Conservation (phyloP, 2,797 vertebrate genomes). For the Thripadectes ignobilis region DNA sequence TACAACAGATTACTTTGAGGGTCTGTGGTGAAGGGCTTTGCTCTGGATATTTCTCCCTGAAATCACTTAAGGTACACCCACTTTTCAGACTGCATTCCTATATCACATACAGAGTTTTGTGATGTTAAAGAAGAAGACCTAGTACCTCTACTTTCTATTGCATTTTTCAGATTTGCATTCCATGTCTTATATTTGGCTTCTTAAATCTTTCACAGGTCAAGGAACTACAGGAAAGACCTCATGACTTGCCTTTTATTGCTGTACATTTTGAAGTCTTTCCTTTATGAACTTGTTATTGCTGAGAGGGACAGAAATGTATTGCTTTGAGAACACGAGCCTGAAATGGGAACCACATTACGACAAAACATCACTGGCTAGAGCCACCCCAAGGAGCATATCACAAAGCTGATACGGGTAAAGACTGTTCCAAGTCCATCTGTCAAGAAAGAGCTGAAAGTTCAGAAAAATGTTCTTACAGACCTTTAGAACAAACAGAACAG, state of each 20-base stretch:
- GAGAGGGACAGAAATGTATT: background rate
- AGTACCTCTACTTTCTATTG: background rate
- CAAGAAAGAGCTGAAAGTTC: background rate
- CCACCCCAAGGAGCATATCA: background rate
- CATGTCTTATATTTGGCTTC: background rate
- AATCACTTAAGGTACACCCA: conserved; percentile 33
- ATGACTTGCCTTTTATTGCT: background rate
- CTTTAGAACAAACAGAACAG: conserved; percentile 64
- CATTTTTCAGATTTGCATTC: background rate
- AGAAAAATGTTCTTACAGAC: conserved; percentile 63
- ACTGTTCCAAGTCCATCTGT: conserved; percentile 73
- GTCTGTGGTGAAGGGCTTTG: background rate
- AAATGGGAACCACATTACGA: background rate
- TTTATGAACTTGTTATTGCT: background rate
- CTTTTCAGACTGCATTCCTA: background rate
- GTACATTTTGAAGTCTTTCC: background rate
- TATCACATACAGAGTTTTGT: background rate
- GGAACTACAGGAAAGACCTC: background rate
- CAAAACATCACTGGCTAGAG: background rate
- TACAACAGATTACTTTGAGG: background rate
- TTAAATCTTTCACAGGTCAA: background rate
- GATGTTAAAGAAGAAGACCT: background rate
- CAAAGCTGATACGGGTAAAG: conserved; percentile 14
- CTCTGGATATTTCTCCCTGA: background rate
- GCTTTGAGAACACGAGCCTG: background rate